Conservation (phyloP, 2,797 vertebrate genomes). For the Gephyroberyx darwinii region DNA sequence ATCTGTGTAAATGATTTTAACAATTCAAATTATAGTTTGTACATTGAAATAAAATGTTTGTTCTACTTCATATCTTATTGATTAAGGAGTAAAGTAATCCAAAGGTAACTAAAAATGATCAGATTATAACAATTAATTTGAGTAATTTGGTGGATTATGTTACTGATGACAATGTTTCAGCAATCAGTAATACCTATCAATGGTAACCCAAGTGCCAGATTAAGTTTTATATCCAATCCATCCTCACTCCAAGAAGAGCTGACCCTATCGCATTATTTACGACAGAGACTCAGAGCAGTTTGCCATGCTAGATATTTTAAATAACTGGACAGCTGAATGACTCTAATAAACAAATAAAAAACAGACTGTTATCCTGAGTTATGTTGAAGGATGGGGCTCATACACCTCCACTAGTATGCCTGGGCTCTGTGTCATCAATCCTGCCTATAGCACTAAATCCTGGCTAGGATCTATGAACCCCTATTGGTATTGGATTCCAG, state of each 20-base stretch:
- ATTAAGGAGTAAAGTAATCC: no score
- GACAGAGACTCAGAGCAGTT: conserved; percentile 2
- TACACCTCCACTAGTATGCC: conserved; percentile 53
- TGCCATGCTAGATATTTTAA: conserved; percentile 62
- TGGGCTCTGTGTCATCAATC: conserved; percentile 70
- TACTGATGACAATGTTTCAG: conserved; percentile 21
- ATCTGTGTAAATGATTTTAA: no score
- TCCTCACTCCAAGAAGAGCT: neutral
- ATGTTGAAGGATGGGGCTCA: conserved; percentile 64
- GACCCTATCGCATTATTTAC: conserved; percentile 48
- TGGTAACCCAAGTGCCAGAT: conserved; percentile 14
- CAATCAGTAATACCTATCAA: conserved; percentile 28
- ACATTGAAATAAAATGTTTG: no score
- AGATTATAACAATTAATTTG: conserved; percentile 52
- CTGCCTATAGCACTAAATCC: conserved; percentile 72
- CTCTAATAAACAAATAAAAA: conserved; percentile 73
- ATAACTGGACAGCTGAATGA: conserved; percentile 69
- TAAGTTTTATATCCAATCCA: conserved; percentile 40
- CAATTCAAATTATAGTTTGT: no score
- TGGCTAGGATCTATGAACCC: conserved; percentile 68
- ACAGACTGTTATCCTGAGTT: conserved; percentile 68
- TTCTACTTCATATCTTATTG: no score
- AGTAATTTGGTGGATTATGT: conserved; percentile 31
- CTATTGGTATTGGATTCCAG: conserved; percentile 77
- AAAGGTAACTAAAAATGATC: conserved; percentile 12